These are phyloP conservation scores for Dioctria linearis DNA, from an alignment of 2,888 invertebrate species.

Conservation along the genomic window DNA sequence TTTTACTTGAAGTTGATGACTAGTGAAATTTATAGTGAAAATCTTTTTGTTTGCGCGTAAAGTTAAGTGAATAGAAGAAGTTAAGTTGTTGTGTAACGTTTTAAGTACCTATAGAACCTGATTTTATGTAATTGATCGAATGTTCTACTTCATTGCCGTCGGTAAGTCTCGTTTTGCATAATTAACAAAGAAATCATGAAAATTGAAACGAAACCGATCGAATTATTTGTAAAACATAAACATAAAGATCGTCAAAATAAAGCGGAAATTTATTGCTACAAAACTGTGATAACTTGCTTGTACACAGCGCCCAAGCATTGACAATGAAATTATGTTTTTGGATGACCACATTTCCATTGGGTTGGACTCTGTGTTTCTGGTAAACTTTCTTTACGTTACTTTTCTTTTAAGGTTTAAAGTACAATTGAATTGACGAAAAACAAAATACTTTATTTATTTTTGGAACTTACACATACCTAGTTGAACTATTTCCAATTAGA, in stretches of 20 bases:
- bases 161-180: conserved; percentile 14
- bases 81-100: neutral
- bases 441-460: too few relatives aligned
- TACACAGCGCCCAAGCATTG: neutral
- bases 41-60: conserved; percentile 5
- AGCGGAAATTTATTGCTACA: neutral
- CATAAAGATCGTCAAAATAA: conserved; percentile 26
- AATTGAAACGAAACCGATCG: neutral
- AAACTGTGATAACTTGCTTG: neutral
- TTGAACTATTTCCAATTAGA: too few relatives aligned
- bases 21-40: conserved; percentile 7
- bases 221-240: conserved; percentile 16
- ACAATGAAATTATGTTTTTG: neutral
- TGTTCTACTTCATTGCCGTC: conserved; percentile 23
- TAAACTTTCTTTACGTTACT: too few relatives aligned
- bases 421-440: too few relatives aligned
- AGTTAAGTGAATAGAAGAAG: neutral
- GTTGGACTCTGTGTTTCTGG: too few relatives aligned
- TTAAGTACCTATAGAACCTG: conserved; percentile 15
- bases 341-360: too few relatives aligned
- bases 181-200: neutral
- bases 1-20: conserved; percentile 15
- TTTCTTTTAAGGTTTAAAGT: too few relatives aligned
- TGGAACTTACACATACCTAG: too few relatives aligned
- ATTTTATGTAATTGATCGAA: conserved; percentile 36